Percentiles rank a stretch among this genome's conserved stretches.
phyloP scores from a whole-genome alignment of 2,888 invertebrate species.

The Calliscelio sp. region DNA sequence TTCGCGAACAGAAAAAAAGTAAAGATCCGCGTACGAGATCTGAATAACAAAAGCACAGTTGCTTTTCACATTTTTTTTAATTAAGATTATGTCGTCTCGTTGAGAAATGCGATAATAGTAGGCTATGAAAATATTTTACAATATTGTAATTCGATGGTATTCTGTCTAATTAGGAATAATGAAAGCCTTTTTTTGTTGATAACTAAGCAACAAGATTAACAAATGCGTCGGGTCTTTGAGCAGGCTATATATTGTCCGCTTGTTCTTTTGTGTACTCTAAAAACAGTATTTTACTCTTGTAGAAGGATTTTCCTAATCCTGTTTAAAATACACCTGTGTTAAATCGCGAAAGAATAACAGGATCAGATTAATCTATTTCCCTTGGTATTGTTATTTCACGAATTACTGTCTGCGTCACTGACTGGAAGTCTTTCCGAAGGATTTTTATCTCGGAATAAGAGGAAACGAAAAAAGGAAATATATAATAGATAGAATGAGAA shows the following conservation, averaged over 20 bases:
- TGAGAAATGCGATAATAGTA: neutral
- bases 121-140: too few relatives aligned
- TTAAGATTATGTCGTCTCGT: slow-evolving; percentile 26
- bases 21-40: slow-evolving; percentile 26
- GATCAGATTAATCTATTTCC: slow-evolving; percentile 53
- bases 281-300: slow-evolving; percentile 30
- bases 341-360: slow-evolving; percentile 46
- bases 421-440: slow-evolving; percentile 15
- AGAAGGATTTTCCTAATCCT: slow-evolving; percentile 44
- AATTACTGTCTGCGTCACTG: slow-evolving; percentile 46
- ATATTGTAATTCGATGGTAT: slow-evolving; percentile 21
- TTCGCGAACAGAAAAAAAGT: slow-evolving; percentile 5
- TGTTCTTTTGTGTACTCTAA: neutral
- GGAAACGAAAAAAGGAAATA: neutral
- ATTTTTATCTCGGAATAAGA: slow-evolving; percentile 41
- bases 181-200: neutral
- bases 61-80: slow-evolving; percentile 16
- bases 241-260: slow-evolving; percentile 6
- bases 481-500: slow-evolving; percentile 6
- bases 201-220: neutral
- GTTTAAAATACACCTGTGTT: slow-evolving; percentile 40
- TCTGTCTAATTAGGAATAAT: slow-evolving; percentile 6
- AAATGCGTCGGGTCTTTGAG: too few relatives aligned
- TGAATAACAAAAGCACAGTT: slow-evolving; percentile 44
- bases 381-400: slow-evolving; percentile 45